Evolutionary conservation across 2,797 vertebrate species (phyloP).

Genomic region (Sebastiscus tertius): DNA sequence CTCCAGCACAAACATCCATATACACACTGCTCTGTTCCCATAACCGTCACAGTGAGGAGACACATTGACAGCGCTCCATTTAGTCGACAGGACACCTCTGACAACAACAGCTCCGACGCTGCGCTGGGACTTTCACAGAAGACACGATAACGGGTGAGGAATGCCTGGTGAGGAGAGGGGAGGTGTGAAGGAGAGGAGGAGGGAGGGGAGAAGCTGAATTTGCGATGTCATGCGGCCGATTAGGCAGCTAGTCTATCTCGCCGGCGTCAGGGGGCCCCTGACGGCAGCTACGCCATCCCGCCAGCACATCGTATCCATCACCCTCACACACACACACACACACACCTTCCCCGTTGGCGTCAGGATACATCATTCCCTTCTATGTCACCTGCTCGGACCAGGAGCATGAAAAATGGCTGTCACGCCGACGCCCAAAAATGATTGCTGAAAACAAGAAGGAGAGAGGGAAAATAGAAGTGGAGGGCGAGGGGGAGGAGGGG

Average conservation of each 20-base stretch:
- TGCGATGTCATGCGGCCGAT: slow-evolving; percentile 88
- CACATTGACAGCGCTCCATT: slow-evolving; percentile 58
- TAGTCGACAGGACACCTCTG: slow-evolving; percentile 57
- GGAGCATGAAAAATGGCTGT: slow-evolving; percentile 94
- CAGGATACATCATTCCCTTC: slow-evolving; percentile 92
- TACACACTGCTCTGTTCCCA: slow-evolving; percentile 12
- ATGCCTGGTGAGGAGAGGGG: slow-evolving; percentile 18
- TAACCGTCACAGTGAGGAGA: slow-evolving; percentile 33
- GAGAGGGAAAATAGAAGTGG: slow-evolving; percentile 75
- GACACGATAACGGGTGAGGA: slow-evolving; percentile 45
- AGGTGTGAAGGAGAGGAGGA: background rate
- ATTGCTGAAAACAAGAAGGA: slow-evolving; percentile 81
- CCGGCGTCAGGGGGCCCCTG: slow-evolving; percentile 70
- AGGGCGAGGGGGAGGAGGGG: slow-evolving; percentile 73
- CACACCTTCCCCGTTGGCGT: slow-evolving; percentile 72
- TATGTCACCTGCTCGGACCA: slow-evolving; percentile 92
- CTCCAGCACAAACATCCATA: background rate
- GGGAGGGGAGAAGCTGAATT: slow-evolving; percentile 53
- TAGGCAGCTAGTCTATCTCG: slow-evolving; percentile 92
- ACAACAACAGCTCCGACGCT: slow-evolving; percentile 52
- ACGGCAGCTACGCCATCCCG: slow-evolving; percentile 83
- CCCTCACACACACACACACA: slow-evolving; percentile 26
- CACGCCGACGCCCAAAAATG: slow-evolving; percentile 83
- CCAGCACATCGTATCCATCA: slow-evolving; percentile 93
- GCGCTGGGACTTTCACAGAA: slow-evolving; percentile 29